Percentiles rank a stretch among this genome's conserved stretches.
phyloP scores from a whole-genome alignment of 2,113 vertebrate species.

The Gobiocypris rarus region DNA sequence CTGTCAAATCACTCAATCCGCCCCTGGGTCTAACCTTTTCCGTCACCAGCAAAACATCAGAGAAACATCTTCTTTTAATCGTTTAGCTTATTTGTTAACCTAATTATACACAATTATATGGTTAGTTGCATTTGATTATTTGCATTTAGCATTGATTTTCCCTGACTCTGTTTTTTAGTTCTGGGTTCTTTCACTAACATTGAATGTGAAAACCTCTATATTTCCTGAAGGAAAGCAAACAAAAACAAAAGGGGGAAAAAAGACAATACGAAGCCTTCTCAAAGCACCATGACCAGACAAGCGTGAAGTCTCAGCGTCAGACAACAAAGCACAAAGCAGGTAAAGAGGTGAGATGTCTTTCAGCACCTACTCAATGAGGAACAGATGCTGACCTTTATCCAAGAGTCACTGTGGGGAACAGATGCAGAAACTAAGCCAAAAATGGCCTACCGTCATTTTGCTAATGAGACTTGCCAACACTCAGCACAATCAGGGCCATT shows the following conservation, averaged over 20 bases:
- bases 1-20: not conserved
- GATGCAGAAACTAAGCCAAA: not conserved
- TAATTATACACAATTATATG: slow-evolving; percentile 8
- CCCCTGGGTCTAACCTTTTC: not conserved
- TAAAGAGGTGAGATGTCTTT: slow-evolving; percentile 30
- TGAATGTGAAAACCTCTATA: not conserved
- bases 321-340: not conserved
- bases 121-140: not conserved
- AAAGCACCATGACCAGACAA: not conserved
- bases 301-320: not conserved
- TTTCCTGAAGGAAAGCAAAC: not conserved
- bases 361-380: slow-evolving; percentile 6
- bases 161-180: not conserved
- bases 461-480: slow-evolving; percentile 23
- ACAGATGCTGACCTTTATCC: slow-evolving; percentile 42
- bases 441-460: not conserved
- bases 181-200: not conserved
- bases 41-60: not conserved
- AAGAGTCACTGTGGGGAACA: slow-evolving; percentile 24
- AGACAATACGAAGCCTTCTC: not conserved
- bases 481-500: not conserved
- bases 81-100: not conserved
- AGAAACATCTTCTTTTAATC: not conserved
- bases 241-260: no score
- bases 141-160: slow-evolving; percentile 4